phyloP scores from a whole-genome alignment of 2,888 invertebrate species.

The Colostygia pectinataria region DNA sequence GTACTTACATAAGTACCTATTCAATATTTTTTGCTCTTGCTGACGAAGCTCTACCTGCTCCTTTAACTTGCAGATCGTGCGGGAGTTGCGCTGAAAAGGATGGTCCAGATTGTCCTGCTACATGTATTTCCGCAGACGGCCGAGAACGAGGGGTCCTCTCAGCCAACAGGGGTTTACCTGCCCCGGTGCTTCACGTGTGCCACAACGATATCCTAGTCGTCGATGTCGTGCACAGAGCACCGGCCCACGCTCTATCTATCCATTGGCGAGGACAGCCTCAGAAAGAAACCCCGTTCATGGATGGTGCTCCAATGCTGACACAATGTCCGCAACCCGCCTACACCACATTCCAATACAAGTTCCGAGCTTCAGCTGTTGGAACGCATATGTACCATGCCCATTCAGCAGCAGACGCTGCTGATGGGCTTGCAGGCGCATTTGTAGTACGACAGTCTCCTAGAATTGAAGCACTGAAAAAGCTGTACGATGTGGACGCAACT shows the following conservation, averaged over 20 bases:
- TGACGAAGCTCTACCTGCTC: too few species aligned
- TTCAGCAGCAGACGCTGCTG: slow-evolving; percentile 86
- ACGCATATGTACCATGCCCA: slow-evolving; percentile 90
- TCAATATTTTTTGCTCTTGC: too few species aligned
- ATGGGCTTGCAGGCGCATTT: slow-evolving; percentile 88
- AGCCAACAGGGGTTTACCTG: slow-evolving; percentile 86
- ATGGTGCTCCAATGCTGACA: slow-evolving; percentile 89
- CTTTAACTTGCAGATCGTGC: slow-evolving; percentile 78
- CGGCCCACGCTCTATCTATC: slow-evolving; percentile 87
- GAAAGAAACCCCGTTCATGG: slow-evolving; percentile 88
- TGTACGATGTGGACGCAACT: slow-evolving; percentile 88
- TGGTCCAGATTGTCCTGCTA: slow-evolving; percentile 82
- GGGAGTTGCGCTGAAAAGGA: slow-evolving; percentile 85
- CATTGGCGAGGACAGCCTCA: slow-evolving; percentile 92
- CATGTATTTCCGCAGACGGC: slow-evolving; percentile 87
- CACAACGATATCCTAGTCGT: slow-evolving; percentile 90
- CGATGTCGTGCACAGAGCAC: slow-evolving; percentile 88
- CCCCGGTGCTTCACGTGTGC: slow-evolving; percentile 86
- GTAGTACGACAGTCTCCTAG: slow-evolving; percentile 86
- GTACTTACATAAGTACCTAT: too few species aligned
- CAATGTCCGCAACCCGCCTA: slow-evolving; percentile 90
- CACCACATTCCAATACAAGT: slow-evolving; percentile 90
- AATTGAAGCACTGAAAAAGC: slow-evolving; percentile 81
- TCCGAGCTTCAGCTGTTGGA: slow-evolving; percentile 87
- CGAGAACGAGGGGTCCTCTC: slow-evolving; percentile 84